Evolutionary conservation across 2,113 vertebrate genomes (phyloP).

Genomic region (Pelecanus crispus): DNA sequence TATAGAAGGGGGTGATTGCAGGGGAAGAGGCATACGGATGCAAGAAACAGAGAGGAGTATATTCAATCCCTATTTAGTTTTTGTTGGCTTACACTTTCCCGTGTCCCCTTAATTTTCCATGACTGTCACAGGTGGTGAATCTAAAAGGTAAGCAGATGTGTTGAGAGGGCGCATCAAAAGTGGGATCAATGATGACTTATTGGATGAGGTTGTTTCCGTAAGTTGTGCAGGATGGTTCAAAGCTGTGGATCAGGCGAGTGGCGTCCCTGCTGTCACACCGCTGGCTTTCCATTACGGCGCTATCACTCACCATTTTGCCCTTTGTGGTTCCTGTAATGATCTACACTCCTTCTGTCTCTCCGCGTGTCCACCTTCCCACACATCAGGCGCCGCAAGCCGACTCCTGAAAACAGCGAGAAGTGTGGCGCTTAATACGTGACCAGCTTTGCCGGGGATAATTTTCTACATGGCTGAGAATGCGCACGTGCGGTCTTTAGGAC

Average conservation of each 20-base stretch:
- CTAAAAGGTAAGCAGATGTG: not conserved
- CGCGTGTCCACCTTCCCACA: not conserved
- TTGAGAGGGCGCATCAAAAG: not conserved
- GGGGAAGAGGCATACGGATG: not conserved
- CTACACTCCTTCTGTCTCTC: not conserved
- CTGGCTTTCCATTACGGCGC: not conserved
- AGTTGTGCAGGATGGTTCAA: not conserved
- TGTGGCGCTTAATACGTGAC: not conserved
- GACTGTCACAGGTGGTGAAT: not conserved
- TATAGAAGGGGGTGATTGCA: not conserved
- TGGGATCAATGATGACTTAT: not conserved
- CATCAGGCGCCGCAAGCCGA: not conserved
- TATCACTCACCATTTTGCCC: conserved; percentile 2
- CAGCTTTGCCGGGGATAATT: not conserved
- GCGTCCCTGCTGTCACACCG: not conserved
- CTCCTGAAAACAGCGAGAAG: not conserved
- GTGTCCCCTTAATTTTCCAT: not conserved
- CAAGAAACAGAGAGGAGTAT: not conserved
- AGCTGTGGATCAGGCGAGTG: not conserved
- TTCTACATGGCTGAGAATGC: not conserved
- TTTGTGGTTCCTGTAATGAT: conserved; percentile 19
- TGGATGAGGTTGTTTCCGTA: not conserved
- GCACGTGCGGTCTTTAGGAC: not conserved
- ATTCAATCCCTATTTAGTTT: accelerated
- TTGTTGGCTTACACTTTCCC: not conserved